phyloP scores from a whole-genome alignment of 2,113 vertebrate species.

The Petaurus breviceps region DNA sequence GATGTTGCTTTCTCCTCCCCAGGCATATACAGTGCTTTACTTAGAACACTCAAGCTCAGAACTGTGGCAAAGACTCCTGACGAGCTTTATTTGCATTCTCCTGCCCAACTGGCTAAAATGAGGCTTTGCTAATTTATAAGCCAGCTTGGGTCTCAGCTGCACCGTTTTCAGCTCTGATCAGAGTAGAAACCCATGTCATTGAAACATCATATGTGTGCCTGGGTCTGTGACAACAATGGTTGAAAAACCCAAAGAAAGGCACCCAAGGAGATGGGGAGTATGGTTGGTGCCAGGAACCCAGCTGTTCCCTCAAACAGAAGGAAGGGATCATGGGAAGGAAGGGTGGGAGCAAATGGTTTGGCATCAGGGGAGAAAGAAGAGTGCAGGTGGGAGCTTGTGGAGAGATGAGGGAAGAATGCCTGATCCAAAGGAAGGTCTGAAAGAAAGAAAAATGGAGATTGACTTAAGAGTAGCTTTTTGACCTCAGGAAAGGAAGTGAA shows the following conservation, averaged over 20 bases:
- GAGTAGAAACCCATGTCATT: not conserved
- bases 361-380: not conserved
- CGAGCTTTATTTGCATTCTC: not conserved
- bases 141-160: slow-evolving; percentile 65
- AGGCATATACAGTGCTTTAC: rapidly evolving
- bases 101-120: slow-evolving; percentile 50
- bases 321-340: not conserved
- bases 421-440: not conserved
- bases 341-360: not conserved
- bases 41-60: not conserved
- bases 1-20: not conserved
- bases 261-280: not conserved
- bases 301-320: slow-evolving; percentile 60
- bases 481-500: not conserved
- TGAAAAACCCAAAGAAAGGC: slow-evolving; percentile 19
- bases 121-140: slow-evolving; percentile 51
- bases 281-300: slow-evolving; percentile 16
- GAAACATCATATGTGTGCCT: slow-evolving; percentile 39
- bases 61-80: not conserved
- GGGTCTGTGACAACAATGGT: slow-evolving; percentile 34
- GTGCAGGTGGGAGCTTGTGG: rapidly evolving
- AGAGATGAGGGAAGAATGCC: not conserved
- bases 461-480: not conserved
- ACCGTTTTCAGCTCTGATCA: slow-evolving; percentile 49
- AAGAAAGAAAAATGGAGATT: not conserved